Base-by-base conservation (phyloP, 2,888 invertebrate species). In the Lasioglossum pauxillum region DNA sequence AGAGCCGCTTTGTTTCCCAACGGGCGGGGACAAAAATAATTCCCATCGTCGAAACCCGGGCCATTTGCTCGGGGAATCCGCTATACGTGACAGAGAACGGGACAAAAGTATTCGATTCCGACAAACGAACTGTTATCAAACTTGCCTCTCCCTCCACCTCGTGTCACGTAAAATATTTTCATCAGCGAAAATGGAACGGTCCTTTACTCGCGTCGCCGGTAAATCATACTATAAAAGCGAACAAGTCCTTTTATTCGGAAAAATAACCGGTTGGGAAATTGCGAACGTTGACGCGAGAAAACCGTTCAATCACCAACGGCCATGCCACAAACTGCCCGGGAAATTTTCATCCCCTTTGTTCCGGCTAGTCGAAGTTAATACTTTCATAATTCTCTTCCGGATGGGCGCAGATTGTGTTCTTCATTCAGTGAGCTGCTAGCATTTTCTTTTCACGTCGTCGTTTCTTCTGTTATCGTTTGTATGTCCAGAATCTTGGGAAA, bases 1-100 rank as follows among this genome's bases (percentile, higher is more conserved):
- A 44, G 64, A 44, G 64, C n/a, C 38, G 81, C 83, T 89, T 90
- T 85, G 88, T 89, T 81, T 80, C 74, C 49, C 57, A 27, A 31
- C 74, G 19, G 64, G n/a, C 74, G 67, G 74, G 80, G 16, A 64
- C 60, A 80, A 84, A 86, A 88, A 77, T 86, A 87, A 90, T 87
- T 71, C 80, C 80, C 41, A 69, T 44, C 82, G 80, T 71, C 46
- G 80, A 57, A 67, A 57, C n/a, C n/a, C 23, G 27, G 75, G 78
- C 74, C 64, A 53, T 84, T 82, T 78, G 69, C 49, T 77, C 31
- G 0, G 12, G n/a, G 53, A 46, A 77, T 75, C 76, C 78, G 67
- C 19, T 60, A 60, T 5, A 49, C 72, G 38, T n/a, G 49, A 41
- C 44, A 41, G 23, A n/a, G 53, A 27, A 27, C 41, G 64, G 35